phyloP scores from a whole-genome alignment of 2,888 invertebrate species.

The Drosophila paranaensis region DNA sequence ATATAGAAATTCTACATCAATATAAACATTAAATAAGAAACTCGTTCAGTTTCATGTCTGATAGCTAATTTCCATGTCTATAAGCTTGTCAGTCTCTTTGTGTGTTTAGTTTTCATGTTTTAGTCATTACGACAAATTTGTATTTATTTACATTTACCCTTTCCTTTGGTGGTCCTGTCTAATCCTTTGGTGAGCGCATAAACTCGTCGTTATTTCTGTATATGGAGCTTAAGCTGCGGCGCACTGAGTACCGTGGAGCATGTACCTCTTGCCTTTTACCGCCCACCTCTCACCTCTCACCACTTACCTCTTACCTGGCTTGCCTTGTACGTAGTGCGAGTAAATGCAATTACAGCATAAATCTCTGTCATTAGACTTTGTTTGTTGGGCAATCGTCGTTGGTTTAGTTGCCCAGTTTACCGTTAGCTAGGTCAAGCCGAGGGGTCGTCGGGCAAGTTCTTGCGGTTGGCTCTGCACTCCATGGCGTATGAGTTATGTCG shows the following conservation, averaged over 20 bases:
- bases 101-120: background rate
- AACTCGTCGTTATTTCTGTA: conserved; percentile 36
- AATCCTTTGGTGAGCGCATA: conserved; percentile 53
- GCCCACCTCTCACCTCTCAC: background rate
- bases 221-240: conserved; percentile 16
- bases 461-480: conserved; percentile 56
- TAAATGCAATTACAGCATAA: conserved; percentile 77
- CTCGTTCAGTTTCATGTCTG: no score
- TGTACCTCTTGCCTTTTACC: background rate
- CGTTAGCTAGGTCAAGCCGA: conserved; percentile 33
- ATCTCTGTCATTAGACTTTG: conserved; percentile 79
- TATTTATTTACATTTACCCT: background rate
- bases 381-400: conserved; percentile 58
- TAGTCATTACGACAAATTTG: background rate
- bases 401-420: conserved; percentile 10
- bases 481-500: conserved; percentile 67
- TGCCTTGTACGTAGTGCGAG: conserved; percentile 30
- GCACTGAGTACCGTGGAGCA: conserved; percentile 8
- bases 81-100: background rate
- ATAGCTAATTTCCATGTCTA: no score
- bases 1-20: no score
- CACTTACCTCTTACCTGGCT: background rate
- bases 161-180: background rate
- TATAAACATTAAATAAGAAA: no score
- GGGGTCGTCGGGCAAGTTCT: conserved; percentile 34